Evolutionary conservation across 2,797 vertebrate genomes (phyloP).

Genomic region (Peromyscus attwateri): DNA sequence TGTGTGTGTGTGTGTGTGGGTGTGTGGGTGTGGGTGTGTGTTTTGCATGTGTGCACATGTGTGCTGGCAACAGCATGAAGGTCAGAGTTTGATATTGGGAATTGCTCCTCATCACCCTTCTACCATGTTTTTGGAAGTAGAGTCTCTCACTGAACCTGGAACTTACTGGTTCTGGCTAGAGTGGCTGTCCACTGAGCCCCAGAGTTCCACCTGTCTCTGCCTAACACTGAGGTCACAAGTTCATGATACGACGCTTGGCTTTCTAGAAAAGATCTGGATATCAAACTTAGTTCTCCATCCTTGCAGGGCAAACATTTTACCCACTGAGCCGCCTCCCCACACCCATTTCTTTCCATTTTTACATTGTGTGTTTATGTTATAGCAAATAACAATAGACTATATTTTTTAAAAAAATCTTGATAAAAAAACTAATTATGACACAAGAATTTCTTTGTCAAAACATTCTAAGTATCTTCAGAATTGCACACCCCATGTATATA

Average conservation of each 20-base stretch:
- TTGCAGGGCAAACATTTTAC: neutral
- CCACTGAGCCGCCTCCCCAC: neutral
- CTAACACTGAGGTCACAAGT: neutral
- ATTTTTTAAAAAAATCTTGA: constrained; percentile 17
- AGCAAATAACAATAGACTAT: neutral
- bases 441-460: constrained; percentile 19
- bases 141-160: neutral
- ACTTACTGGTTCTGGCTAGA: neutral
- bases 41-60: neutral
- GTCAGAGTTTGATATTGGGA: neutral
- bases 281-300: neutral
- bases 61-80: neutral
- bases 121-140: neutral
- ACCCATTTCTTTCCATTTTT: neutral
- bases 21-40: neutral
- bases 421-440: neutral
- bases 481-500: neutral
- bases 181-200: neutral
- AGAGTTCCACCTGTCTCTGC: neutral
- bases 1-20: neutral
- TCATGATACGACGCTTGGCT: neutral
- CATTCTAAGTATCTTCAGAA: neutral
- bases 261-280: neutral
- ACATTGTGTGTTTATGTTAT: neutral
- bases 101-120: neutral